Percentiles rank a stretch among this genome's conserved stretches.
phyloP scores from a whole-genome alignment of 1,140 invertebrate genomes.

The Solen grandis region DNA sequence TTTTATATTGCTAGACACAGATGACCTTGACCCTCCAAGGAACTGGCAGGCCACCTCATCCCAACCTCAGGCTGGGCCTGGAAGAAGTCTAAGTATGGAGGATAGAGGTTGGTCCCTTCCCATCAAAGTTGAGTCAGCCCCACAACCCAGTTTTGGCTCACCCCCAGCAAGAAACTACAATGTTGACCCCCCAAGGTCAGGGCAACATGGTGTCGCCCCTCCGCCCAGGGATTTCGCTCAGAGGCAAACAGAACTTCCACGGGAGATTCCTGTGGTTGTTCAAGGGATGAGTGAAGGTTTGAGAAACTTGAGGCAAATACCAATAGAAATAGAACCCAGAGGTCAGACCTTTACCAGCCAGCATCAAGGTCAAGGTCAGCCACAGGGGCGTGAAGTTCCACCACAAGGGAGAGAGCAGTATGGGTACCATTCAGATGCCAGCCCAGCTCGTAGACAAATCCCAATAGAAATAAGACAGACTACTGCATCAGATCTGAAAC shows the following conservation, averaged over 20 bases:
- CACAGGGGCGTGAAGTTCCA: too few species aligned
- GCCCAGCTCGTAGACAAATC: too few species aligned
- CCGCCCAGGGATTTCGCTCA: conserved; percentile 47
- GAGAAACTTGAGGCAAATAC: conserved; percentile 32
- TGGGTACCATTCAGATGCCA: too few species aligned
- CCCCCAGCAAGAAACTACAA: conserved; percentile 18
- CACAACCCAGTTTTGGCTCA: neutral
- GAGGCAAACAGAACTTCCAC: conserved; percentile 41
- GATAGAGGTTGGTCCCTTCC: conserved; percentile 44
- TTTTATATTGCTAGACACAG: conserved; percentile 45
- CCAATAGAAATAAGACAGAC: too few species aligned
- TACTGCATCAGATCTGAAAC: too few species aligned
- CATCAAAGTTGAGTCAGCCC: conserved; percentile 35
- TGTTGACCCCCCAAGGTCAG: conserved; percentile 30
- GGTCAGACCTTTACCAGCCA: neutral
- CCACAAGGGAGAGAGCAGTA: too few species aligned
- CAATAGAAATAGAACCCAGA: conserved; percentile 27
- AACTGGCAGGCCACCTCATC: conserved; percentile 6
- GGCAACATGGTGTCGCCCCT: conserved; percentile 30
- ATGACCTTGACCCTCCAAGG: conserved; percentile 5
- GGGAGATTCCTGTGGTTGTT: conserved; percentile 51
- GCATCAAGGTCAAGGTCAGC: too few species aligned
- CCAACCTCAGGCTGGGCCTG: neutral
- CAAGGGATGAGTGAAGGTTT: conserved; percentile 45
- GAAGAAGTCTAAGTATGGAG: conserved; percentile 33